Base-by-base conservation (phyloP, 2,113 vertebrate genomes). In the Nesoenas mayeri region DNA sequence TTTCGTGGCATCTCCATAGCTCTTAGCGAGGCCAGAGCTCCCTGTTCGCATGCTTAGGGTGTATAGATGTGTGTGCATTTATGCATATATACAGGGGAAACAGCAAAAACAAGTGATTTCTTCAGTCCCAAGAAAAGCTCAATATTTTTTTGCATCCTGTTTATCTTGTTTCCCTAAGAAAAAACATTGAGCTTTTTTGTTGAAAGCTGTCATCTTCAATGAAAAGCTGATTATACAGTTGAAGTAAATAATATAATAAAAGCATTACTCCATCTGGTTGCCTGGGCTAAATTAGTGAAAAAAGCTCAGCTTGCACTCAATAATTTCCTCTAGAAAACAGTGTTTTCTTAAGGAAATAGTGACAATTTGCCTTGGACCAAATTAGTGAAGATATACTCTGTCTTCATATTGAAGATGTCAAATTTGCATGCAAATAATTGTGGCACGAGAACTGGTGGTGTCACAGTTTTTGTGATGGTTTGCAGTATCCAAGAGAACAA, bases 161-260 rank as follows among this genome's bases (percentile, higher is more conserved):
- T 88, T 75, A 13, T 71, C 72, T 66, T 42, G 18, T 69, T 90
- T 92, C 31, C 5, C 40, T 7, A 47, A 75, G 67, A 18, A 91
- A 91, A 61, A 79, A 32, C 3, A n/a, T 67, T 81, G 79, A 83
- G 79, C 74, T 85, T 93, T 34, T 70, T 93, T 89, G 83, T 70
- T 92, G 78, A 96, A 95, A 96, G 83, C 90, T 95, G 92, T 96
- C 95, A 97, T 95, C 86, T 93, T 91, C 91, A 87, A 70, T 81
- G 91, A 96, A 96, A 91, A 93, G 84, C 80, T 95, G 91, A 96
- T 96, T 94, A 96, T 79, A 96, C 32, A 9, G 6, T 85, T 78
- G 62, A 93, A 96, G 86, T 89, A 92, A 95, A 96, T 94, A 97
- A 96, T 79, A 96, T 94, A 97, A 96, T 79, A 90, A 87, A 95